A percentile compares a stretch with the other conserved stretches of the same genome.
Evolutionary conservation across 1,140 invertebrate species (phyloP).

Genomic region (Ceratoteleas bidentatus): DNA sequence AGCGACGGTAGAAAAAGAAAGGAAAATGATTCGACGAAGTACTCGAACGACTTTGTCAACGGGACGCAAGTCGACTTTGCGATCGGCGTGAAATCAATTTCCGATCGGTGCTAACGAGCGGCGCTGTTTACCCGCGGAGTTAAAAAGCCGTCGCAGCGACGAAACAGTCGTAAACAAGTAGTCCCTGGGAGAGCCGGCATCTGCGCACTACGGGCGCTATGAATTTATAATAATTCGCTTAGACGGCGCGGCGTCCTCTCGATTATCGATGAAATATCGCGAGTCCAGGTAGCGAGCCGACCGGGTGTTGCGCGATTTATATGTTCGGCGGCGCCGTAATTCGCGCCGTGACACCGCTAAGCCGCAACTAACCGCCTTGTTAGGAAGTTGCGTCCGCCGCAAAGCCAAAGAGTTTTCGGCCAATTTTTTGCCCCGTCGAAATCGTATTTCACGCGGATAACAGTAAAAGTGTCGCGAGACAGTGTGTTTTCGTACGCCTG

Average conservation of each 20-base stretch:
- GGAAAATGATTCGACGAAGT: background rate
- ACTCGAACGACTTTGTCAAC: no score
- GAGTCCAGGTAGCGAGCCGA: conserved; percentile 47
- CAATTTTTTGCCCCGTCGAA: no score
- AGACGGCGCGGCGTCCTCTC: conserved; percentile 35
- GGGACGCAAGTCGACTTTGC: no score
- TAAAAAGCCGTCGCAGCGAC: conserved; percentile 30
- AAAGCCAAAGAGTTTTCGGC: conserved; percentile 31
- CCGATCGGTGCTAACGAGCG: conserved; percentile 22
- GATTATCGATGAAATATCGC: conserved; percentile 58
- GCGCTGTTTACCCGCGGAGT: conserved; percentile 19
- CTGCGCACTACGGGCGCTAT: conserved; percentile 22
- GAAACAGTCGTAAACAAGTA: conserved; percentile 61
- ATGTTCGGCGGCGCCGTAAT: conserved; percentile 67
- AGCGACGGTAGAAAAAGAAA: background rate
- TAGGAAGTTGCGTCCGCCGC: conserved; percentile 77
- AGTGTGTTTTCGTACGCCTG: no score
- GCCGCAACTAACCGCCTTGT: conserved; percentile 80
- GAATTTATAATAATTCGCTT: conserved; percentile 54
- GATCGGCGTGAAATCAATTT: conserved; percentile 58
- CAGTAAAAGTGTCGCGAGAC: no score
- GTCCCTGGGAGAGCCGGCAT: conserved; percentile 22
- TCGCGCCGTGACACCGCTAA: conserved; percentile 75
- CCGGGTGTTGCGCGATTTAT: conserved; percentile 42
- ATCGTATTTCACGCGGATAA: no score